Evolutionary conservation across 2,113 vertebrate species (phyloP).

Genomic region (Neotoma lepida): DNA sequence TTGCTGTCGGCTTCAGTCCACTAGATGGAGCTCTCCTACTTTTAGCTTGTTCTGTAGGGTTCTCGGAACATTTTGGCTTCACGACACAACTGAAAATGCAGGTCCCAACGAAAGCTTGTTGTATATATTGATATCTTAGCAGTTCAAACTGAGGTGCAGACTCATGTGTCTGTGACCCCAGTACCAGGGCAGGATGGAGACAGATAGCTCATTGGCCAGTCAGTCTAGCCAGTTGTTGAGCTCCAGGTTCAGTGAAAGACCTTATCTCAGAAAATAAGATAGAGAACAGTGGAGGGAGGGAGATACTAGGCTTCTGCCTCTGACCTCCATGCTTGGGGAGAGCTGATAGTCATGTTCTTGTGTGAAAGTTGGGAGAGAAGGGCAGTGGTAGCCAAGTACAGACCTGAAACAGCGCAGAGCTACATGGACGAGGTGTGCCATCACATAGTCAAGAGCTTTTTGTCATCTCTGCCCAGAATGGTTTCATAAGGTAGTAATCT

Average conservation of each 20-base stretch:
- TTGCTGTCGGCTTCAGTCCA: constrained; percentile 64
- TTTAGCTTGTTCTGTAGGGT: background rate
- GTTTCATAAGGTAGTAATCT: background rate
- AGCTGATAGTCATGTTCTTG: background rate
- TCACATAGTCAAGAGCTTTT: accelerated
- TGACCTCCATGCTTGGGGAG: background rate
- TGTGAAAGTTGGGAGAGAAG: background rate
- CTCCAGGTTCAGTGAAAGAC: background rate
- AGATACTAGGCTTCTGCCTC: background rate
- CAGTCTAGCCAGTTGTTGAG: background rate
- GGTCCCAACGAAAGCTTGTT: background rate
- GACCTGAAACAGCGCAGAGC: background rate
- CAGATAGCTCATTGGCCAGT: background rate
- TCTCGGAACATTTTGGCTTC: background rate
- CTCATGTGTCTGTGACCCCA: background rate
- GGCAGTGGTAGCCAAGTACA: accelerated
- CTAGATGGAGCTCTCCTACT: constrained; percentile 79
- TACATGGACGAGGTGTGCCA: background rate
- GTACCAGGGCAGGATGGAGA: background rate
- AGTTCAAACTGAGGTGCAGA: background rate
- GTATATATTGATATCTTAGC: background rate
- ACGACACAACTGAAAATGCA: constrained; percentile 18
- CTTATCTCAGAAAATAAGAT: background rate
- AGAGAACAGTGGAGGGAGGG: too few relatives aligned
- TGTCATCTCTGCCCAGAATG: background rate